phyloP scores from a whole-genome alignment of 2,888 invertebrate genomes.

The Cataglyphis livida region DNA sequence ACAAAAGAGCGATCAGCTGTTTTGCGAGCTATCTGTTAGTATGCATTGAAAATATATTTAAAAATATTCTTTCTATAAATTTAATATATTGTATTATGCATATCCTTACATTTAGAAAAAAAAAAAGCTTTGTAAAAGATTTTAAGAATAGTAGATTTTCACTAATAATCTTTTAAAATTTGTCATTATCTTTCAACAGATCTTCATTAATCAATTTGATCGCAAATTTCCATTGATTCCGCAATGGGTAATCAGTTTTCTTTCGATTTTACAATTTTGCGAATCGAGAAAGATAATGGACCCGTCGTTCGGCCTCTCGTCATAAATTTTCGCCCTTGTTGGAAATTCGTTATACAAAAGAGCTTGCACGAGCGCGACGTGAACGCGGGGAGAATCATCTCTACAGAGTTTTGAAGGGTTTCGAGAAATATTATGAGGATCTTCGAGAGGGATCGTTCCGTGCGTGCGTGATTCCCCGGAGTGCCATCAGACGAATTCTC shows the following conservation, averaged over 20 bases:
- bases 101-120: background rate
- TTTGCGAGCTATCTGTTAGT: background rate
- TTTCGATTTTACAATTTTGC: constrained; percentile 34
- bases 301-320: constrained; percentile 11
- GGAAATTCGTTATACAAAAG: constrained; percentile 34
- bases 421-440: constrained; percentile 71
- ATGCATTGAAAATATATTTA: background rate
- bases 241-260: constrained; percentile 27
- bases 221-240: constrained; percentile 15
- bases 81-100: background rate
- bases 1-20: no score
- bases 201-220: constrained; percentile 11
- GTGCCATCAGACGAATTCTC: constrained; percentile 69
- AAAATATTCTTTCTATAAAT: background rate
- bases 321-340: constrained; percentile 42
- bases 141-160: background rate
- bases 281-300: constrained; percentile 24
- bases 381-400: constrained; percentile 46
- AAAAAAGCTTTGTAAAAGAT: background rate
- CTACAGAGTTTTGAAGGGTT: constrained; percentile 67
- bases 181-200: constrained; percentile 2
- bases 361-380: constrained; percentile 8
- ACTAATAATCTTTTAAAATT: background rate
- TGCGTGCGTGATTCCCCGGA: constrained; percentile 67
- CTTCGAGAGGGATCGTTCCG: constrained; percentile 45